Evolutionary conservation across 2,797 vertebrate species (phyloP).

Genomic region (Oryzias dopingdopingensis): DNA sequence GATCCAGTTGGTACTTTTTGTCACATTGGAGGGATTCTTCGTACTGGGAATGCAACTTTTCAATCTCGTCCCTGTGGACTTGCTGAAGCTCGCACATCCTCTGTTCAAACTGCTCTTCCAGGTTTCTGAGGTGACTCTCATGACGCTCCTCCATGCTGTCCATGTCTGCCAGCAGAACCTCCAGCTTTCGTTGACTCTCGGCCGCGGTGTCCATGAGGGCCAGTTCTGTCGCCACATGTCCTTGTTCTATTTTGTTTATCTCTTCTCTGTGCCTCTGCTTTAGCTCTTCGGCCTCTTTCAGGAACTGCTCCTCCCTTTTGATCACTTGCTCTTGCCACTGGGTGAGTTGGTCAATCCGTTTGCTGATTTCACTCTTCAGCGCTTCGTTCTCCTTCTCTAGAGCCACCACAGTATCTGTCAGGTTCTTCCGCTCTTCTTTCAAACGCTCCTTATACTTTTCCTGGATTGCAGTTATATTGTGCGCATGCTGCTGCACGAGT

Average conservation of each 20-base stretch:
- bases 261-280: conserved; percentile 80
- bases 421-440: conserved; percentile 81
- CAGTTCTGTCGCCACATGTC: conserved; percentile 76
- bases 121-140: conserved; percentile 78
- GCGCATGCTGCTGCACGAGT: conserved; percentile 82
- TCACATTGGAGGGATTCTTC: conserved; percentile 76
- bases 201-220: conserved; percentile 79
- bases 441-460: conserved; percentile 84
- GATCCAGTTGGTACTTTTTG: conserved; percentile 69
- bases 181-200: conserved; percentile 78
- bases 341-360: conserved; percentile 76
- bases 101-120: conserved; percentile 85
- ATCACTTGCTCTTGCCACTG: conserved; percentile 74
- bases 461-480: conserved; percentile 76
- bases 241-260: conserved; percentile 77
- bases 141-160: conserved; percentile 82
- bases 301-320: conserved; percentile 77
- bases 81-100: conserved; percentile 84
- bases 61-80: conserved; percentile 85
- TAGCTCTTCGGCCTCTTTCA: conserved; percentile 75
- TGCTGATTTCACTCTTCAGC: conserved; percentile 80
- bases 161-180: conserved; percentile 79
- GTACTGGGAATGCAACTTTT: conserved; percentile 82
- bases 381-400: conserved; percentile 84
- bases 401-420: conserved; percentile 74